These are phyloP conservation scores for Hephaestus fuliginosus DNA, from an alignment of 2,797 vertebrate genomes.

Conservation along the genomic window DNA sequence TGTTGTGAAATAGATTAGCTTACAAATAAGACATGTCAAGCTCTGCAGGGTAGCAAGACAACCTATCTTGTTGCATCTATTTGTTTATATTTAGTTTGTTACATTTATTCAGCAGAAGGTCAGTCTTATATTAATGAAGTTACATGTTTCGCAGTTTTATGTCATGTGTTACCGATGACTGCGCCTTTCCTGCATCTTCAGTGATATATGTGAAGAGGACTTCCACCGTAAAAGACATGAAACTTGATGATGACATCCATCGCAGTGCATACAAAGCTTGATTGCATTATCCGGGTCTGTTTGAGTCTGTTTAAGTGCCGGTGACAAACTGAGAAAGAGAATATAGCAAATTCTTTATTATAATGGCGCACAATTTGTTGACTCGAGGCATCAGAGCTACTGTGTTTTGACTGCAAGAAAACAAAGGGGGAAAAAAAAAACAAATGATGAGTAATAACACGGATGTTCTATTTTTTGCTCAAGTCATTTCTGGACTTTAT, in stretches of 20 bases:
- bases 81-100: background rate
- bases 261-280: constrained; percentile 5
- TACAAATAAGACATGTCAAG: background rate
- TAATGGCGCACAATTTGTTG: background rate
- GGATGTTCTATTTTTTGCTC: background rate
- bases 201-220: background rate
- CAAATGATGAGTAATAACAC: background rate
- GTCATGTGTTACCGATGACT: background rate
- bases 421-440: too few relatives aligned
- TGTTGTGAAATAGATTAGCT: background rate
- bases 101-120: background rate
- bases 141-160: background rate
- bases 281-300: constrained; percentile 5
- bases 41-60: background rate
- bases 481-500: constrained; percentile 25
- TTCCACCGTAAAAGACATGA: background rate
- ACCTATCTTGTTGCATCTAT: background rate
- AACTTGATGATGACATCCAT: background rate
- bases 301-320: too few relatives aligned
- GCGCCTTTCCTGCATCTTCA: background rate
- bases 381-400: background rate
- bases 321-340: background rate
- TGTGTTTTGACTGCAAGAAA: background rate
- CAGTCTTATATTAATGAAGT: background rate
- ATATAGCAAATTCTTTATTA: background rate